A percentile compares a stretch with the other conserved stretches of the same genome.
These are phyloP conservation scores for Metalampra italica DNA, from an alignment of 2,888 invertebrate genomes.

Conservation along the genomic window DNA sequence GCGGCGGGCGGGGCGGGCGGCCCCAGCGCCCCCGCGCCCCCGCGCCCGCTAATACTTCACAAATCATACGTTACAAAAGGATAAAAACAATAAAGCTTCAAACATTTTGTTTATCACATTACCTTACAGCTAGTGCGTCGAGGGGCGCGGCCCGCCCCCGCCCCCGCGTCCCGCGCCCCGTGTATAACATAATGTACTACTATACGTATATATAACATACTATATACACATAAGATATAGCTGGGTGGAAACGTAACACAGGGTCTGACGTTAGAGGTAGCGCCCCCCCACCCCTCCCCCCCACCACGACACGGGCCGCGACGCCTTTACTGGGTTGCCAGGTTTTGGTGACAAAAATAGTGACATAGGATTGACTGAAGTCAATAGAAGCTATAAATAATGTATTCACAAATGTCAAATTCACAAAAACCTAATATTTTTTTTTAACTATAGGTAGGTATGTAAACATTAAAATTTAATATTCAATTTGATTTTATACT, in stretches of 20 bases:
- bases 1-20: neutral
- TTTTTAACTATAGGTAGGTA: too few species aligned
- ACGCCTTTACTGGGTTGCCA: too few species aligned
- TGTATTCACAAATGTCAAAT: too few species aligned
- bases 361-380: too few species aligned
- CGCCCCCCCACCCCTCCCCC: too few species aligned
- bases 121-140: constrained; percentile 31
- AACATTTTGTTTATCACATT: constrained; percentile 41
- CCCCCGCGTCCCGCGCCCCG: constrained; percentile 23
- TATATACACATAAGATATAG: constrained; percentile 47
- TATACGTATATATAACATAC: constrained; percentile 53
- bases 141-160: constrained; percentile 7
- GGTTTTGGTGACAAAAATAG: too few species aligned
- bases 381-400: too few species aligned
- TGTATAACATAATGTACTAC: constrained; percentile 20
- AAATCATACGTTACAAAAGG: constrained; percentile 12
- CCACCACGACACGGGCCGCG: neutral
- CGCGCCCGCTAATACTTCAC: neutral
- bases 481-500: too few species aligned
- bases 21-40: neutral
- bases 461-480: too few species aligned
- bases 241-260: constrained; percentile 4
- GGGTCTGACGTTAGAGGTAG: neutral
- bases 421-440: too few species aligned
- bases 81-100: constrained; percentile 36